A percentile compares a stretch with the other conserved stretches of the same genome.
phyloP scores from a whole-genome alignment of 1,140 invertebrate species.

The Tetragnatha versicolor region DNA sequence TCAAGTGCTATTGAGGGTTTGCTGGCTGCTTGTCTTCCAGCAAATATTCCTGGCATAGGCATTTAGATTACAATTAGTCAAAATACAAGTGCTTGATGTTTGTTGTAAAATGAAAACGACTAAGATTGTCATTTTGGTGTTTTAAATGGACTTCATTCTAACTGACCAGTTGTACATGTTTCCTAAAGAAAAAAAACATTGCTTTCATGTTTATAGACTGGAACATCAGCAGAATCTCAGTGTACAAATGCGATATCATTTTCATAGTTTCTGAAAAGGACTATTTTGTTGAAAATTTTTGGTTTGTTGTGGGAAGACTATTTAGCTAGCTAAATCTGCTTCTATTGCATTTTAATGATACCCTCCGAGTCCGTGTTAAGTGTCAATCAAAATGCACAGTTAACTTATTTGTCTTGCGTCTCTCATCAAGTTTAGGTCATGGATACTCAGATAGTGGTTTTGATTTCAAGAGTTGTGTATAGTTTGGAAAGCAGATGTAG shows the following conservation, averaged over 20 bases:
- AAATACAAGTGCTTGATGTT: slow-evolving; percentile 44
- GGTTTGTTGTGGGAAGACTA: background rate
- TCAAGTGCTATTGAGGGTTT: background rate
- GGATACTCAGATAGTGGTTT: slow-evolving; percentile 10
- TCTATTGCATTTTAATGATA: background rate
- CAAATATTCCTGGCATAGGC: slow-evolving; percentile 38
- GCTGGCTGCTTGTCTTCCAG: background rate
- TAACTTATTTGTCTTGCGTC: background rate
- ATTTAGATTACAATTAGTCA: slow-evolving; percentile 24
- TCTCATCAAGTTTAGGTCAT: background rate
- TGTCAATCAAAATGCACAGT: slow-evolving; percentile 44
- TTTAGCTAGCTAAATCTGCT: background rate
- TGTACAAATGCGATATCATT: slow-evolving; percentile 10
- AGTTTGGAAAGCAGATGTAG: slow-evolving; percentile 8
- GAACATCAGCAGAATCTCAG: slow-evolving; percentile 24
- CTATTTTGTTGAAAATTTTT: background rate
- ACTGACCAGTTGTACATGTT: slow-evolving; percentile 6
- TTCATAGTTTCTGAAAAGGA: background rate
- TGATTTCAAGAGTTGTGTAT: background rate
- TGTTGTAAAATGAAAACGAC: slow-evolving; percentile 8
- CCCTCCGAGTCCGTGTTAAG: slow-evolving; percentile 21
- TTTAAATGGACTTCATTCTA: slow-evolving; percentile 5
- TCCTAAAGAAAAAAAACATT: background rate
- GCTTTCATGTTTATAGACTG: slow-evolving; percentile 12
- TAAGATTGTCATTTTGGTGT: slow-evolving; percentile 40